Conservation (phyloP, 1,140 invertebrate species). For the Tetramorium alpestre region DNA sequence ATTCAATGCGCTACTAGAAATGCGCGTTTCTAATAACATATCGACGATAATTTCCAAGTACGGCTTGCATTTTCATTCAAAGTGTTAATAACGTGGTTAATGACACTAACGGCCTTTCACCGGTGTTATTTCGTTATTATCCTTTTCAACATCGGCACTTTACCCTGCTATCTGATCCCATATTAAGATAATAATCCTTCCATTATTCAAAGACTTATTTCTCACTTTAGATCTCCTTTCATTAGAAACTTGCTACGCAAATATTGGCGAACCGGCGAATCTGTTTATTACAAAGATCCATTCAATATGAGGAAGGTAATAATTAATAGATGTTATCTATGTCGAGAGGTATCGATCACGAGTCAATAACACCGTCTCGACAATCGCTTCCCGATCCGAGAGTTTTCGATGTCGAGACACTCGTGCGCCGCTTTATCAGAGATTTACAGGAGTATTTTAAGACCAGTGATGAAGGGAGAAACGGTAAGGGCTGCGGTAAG, state of each 20-base stretch:
- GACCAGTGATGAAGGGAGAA: slow-evolving; percentile 54
- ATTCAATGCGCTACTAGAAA: slow-evolving; percentile 37
- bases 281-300: neutral
- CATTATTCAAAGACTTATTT: slow-evolving; percentile 15
- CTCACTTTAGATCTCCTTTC: neutral
- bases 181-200: slow-evolving; percentile 23
- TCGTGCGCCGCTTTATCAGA: slow-evolving; percentile 75
- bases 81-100: slow-evolving; percentile 1
- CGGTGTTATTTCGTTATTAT: slow-evolving; percentile 23
- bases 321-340: neutral
- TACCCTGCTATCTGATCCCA: slow-evolving; percentile 17
- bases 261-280: neutral
- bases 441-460: slow-evolving; percentile 78
- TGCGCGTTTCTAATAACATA: slow-evolving; percentile 18
- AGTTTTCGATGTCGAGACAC: slow-evolving; percentile 57
- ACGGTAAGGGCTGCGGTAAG: slow-evolving; percentile 38
- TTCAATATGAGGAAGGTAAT: neutral
- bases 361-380: neutral
- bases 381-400: slow-evolving; percentile 51
- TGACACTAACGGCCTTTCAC: slow-evolving; percentile 25
- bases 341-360: neutral
- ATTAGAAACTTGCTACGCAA: neutral
- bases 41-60: neutral
- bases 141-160: slow-evolving; percentile 15
- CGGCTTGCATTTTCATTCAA: slow-evolving; percentile 3